Conservation (phyloP, 1,140 invertebrate species). For the Papilio dardanus region DNA sequence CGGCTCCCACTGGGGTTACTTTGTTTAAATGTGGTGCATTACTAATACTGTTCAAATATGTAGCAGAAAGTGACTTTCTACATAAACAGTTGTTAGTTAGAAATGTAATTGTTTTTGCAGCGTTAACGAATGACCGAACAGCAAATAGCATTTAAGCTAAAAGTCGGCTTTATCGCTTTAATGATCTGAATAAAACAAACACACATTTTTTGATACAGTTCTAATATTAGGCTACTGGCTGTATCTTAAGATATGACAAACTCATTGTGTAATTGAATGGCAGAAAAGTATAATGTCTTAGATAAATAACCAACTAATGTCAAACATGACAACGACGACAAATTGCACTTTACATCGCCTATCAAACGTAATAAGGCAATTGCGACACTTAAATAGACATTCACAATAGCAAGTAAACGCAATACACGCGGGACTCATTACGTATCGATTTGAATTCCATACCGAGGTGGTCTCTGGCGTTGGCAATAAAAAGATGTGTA, state of each 20-base stretch:
- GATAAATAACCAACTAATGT: background rate
- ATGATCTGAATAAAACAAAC: too few species aligned
- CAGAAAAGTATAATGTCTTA: background rate
- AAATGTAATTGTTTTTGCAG: too few species aligned
- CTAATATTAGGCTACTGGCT: background rate
- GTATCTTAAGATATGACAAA: background rate
- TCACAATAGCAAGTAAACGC: background rate
- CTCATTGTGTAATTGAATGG: background rate
- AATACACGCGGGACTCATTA: conserved; percentile 18
- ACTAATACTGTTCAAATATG: background rate
- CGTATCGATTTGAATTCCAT: conserved; percentile 46
- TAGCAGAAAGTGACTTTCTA: background rate
- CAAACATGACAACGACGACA: background rate
- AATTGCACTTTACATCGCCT: conserved; percentile 20
- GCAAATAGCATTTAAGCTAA: too few species aligned
- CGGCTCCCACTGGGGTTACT: too few species aligned
- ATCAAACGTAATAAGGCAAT: conserved; percentile 13
- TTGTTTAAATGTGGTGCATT: background rate
- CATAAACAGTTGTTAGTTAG: too few species aligned
- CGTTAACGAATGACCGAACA: too few species aligned
- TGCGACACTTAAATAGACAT: conserved; percentile 17
- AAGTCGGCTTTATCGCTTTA: too few species aligned
- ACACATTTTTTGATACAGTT: background rate
- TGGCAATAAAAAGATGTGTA: conserved; percentile 46
- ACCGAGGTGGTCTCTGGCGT: conserved; percentile 34